Percentiles rank a stretch among this genome's conserved stretches.
Conservation (phyloP, 1,140 invertebrate species). For the Camponotus pennsylvanicus region DNA sequence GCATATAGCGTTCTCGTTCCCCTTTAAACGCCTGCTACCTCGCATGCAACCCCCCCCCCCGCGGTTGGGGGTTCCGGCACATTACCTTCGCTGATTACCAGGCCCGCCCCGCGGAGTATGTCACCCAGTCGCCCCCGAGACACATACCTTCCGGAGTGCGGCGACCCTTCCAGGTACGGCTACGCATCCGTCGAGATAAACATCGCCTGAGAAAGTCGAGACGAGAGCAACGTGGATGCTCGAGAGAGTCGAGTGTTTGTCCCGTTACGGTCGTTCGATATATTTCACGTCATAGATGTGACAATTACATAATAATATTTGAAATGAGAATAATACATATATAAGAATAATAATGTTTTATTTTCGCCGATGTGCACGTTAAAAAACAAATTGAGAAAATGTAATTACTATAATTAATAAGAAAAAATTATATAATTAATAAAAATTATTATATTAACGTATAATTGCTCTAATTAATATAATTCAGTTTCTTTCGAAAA, state of each 20-base stretch:
- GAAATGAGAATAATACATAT: neutral
- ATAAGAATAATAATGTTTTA: neutral
- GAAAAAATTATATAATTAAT: too few relatives aligned
- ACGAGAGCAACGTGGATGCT: slow-evolving; percentile 28
- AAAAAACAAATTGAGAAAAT: neutral
- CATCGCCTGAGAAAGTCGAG: slow-evolving; percentile 45
- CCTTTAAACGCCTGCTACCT: slow-evolving; percentile 76
- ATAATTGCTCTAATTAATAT: too few relatives aligned
- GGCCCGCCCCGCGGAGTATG: slow-evolving; percentile 80
- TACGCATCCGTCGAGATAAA: slow-evolving; percentile 41
- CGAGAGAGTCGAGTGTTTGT: neutral
- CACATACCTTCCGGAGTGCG: slow-evolving; percentile 75
- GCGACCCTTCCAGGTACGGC: slow-evolving; percentile 56
- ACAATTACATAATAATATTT: neutral
- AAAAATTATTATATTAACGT: too few relatives aligned
- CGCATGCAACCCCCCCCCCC: slow-evolving; percentile 15
- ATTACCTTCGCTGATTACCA: slow-evolving; percentile 85
- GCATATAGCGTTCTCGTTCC: slow-evolving; percentile 53
- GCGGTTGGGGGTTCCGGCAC: slow-evolving; percentile 80
- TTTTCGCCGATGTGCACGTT: neutral
- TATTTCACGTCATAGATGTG: neutral
- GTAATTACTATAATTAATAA: neutral
- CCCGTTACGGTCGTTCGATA: neutral
- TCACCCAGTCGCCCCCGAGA: slow-evolving; percentile 82
- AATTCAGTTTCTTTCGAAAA: neutral